Conservation (phyloP, 1,140 invertebrate genomes). For the Rhizoglyphus robini region DNA sequence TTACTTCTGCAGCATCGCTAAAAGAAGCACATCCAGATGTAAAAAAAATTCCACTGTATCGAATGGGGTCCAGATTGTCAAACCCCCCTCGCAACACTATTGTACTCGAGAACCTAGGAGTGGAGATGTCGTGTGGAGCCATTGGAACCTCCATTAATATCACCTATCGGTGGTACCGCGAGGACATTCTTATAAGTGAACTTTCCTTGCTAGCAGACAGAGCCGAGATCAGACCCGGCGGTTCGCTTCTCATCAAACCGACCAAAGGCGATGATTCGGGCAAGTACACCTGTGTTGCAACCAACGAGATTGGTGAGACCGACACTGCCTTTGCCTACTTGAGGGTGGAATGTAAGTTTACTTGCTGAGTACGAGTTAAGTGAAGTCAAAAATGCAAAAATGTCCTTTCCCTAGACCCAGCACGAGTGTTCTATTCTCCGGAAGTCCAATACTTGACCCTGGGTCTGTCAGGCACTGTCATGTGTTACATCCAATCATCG, state of each 20-base stretch:
- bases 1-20: no score
- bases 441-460: slow-evolving; percentile 85
- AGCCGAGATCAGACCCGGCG: slow-evolving; percentile 63
- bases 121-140: slow-evolving; percentile 83
- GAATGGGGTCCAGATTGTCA: slow-evolving; percentile 67
- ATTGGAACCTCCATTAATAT: slow-evolving; percentile 88
- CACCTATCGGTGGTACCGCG: slow-evolving; percentile 50
- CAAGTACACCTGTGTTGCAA: slow-evolving; percentile 86
- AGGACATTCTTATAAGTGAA: slow-evolving; percentile 27
- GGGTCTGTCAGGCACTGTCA: slow-evolving; percentile 76
- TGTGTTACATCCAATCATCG: slow-evolving; percentile 92
- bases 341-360: slow-evolving; percentile 83
- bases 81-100: slow-evolving; percentile 84
- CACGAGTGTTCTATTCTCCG: slow-evolving; percentile 84
- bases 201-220: slow-evolving; percentile 57
- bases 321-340: slow-evolving; percentile 86
- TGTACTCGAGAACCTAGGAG: slow-evolving; percentile 78
- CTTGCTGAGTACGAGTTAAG: no score
- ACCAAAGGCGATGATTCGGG: slow-evolving; percentile 82
- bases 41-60: no score
- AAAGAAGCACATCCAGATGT: no score
- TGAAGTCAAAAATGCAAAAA: no score
- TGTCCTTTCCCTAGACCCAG: slow-evolving; percentile 52
- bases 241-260: slow-evolving; percentile 74
- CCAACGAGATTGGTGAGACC: slow-evolving; percentile 87